A percentile compares a stretch with the other conserved stretches of the same genome.
Conservation (phyloP, 2,888 invertebrate genomes). For the Leptinotarsa tumamoca region DNA sequence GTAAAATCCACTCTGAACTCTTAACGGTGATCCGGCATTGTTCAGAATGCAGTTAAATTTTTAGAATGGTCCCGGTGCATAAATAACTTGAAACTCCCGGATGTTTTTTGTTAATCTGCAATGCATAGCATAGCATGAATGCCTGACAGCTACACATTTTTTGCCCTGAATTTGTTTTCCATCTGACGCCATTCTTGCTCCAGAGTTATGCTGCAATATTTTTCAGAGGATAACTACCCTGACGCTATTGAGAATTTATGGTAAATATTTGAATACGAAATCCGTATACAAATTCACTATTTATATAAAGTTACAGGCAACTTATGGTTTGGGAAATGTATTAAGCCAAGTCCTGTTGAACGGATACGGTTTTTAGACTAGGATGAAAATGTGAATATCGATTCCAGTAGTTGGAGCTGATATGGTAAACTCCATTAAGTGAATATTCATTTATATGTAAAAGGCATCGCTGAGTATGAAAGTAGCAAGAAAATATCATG, state of each 20-base stretch:
- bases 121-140: conserved; percentile 14
- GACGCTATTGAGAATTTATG: conserved; percentile 30
- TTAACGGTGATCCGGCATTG: neutral
- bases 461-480: too few species aligned
- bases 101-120: conserved; percentile 5
- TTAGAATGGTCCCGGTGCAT: conserved; percentile 6
- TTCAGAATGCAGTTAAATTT: conserved; percentile 13
- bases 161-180: conserved; percentile 22
- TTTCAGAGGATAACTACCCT: conserved; percentile 18
- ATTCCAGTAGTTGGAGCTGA: neutral
- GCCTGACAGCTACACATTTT: conserved; percentile 13
- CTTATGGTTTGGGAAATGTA: conserved; percentile 19
- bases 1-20: neutral
- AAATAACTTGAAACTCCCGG: conserved; percentile 14
- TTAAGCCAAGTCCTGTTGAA: conserved; percentile 20
- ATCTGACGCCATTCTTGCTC: conserved; percentile 13
- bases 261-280: conserved; percentile 35
- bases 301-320: conserved; percentile 28
- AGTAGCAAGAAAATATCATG: too few species aligned
- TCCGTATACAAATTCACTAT: conserved; percentile 36
- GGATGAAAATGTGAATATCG: conserved; percentile 18
- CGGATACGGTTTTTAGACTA: neutral
- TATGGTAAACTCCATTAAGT: too few species aligned
- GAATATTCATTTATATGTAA: too few species aligned
- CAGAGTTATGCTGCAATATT: conserved; percentile 29